Base-by-base conservation (phyloP, 2,888 invertebrate genomes). In the Autographa gamma region DNA sequence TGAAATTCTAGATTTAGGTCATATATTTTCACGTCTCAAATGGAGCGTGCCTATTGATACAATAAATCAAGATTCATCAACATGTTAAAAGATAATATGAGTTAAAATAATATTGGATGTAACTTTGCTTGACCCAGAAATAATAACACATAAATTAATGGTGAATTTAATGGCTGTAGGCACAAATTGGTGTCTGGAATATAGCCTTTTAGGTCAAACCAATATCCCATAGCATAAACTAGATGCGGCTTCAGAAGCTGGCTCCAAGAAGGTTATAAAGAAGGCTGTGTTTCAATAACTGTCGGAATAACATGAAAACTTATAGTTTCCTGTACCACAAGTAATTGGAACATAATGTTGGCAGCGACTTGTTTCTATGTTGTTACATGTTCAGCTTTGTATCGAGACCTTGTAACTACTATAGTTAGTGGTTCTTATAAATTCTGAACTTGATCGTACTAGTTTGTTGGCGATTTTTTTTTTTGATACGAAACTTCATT, bases 261-360 rank as follows among this genome's bases (percentile, higher is more conserved):
- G 54, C 25, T 54, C 19, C 19, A 25, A 56, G 54, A 13, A 19
- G 19, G 19, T 25, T 56, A 56, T 56, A 56, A 56, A 56, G 19
- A 56, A 56, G 25, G 13, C 19, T 25, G 19, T 25, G 54, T 19
- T 56, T 56, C 54, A 56, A 56, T 56, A 56, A 56, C 54, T 56
- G 54, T 56, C 54, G 25, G 19, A 25, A 56, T 56, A 56, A 19
- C 54, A 56, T 56, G 54, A 56, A 56, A 56, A 56, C 54, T 56
- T 56, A 56, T 56, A 56, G 54, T 56, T 56, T 56, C 54, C 54
- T 56, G 54, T 13, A 25, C 54, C 54, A 14, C 25, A 56, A 56
- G 25, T 56, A 56, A 56, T 56, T 56, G 54, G 54, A 19, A 25
- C 54, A 56, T 56, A 13, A 19, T 56, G 54, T 56, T 25, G 54